phyloP scores from a whole-genome alignment of 2,888 invertebrate genomes.

The Alsophila aescularia region DNA sequence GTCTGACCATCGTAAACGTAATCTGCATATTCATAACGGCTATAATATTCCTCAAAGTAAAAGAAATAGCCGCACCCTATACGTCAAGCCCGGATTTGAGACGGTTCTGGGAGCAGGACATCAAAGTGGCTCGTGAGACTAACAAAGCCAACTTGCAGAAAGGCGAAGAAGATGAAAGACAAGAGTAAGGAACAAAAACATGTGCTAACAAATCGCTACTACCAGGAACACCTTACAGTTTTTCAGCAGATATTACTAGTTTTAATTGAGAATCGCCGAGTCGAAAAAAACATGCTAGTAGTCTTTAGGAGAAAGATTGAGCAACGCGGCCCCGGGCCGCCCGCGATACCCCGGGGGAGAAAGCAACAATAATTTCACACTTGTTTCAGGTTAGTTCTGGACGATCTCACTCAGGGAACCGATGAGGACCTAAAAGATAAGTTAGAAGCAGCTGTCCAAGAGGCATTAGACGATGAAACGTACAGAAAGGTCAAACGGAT shows the following conservation, averaged over 20 bases:
- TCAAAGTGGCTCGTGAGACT: constrained; percentile 88
- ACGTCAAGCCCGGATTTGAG: constrained; percentile 89
- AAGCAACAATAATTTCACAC: not conserved
- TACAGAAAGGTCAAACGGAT: constrained; percentile 89
- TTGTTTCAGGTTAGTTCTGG: constrained; percentile 73
- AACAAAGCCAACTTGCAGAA: constrained; percentile 85
- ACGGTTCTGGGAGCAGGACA: constrained; percentile 92
- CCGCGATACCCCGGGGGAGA: too few relatives aligned
- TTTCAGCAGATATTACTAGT: too few relatives aligned
- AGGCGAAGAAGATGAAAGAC: constrained; percentile 82
- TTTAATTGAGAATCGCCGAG: too few relatives aligned
- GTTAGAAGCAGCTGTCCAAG: constrained; percentile 87
- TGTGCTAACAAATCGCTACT: not conserved
- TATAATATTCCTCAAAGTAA: constrained; percentile 91
- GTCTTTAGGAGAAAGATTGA: too few relatives aligned
- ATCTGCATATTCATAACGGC: constrained; percentile 93
- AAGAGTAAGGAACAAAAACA: constrained; percentile 60
- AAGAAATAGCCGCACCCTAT: constrained; percentile 92
- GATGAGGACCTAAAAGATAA: constrained; percentile 84
- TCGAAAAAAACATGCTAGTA: too few relatives aligned
- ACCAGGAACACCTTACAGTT: not conserved
- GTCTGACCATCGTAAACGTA: constrained; percentile 92
- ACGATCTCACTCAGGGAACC: constrained; percentile 67
- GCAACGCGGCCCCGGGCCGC: too few relatives aligned
- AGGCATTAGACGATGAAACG: constrained; percentile 87